Percentiles rank a stretch among this genome's conserved stretches.
Conservation (phyloP, 2,888 invertebrate species). For the Agrenia bidenticulata region DNA sequence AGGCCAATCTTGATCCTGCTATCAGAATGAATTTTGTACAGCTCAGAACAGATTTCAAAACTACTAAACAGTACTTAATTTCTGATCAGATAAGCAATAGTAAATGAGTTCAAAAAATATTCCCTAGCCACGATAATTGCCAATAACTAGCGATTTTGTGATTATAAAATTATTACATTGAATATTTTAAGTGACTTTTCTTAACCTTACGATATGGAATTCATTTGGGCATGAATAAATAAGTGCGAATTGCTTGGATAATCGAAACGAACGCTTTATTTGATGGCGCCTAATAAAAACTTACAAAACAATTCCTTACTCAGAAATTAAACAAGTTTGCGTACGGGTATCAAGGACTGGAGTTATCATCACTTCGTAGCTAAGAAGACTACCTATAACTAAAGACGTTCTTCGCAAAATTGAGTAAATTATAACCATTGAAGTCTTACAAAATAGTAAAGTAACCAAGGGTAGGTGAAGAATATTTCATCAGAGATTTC, state of each 20-base stretch:
- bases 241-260: background rate
- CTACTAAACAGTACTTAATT: slow-evolving; percentile 66
- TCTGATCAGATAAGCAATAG: background rate
- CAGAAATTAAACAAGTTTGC: slow-evolving; percentile 1
- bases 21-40: slow-evolving; percentile 91
- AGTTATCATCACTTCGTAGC: too few species aligned
- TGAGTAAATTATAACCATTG: too few species aligned
- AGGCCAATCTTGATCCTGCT: slow-evolving; percentile 87
- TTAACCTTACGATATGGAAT: too few species aligned
- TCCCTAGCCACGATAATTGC: too few species aligned
- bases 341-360: too few species aligned
- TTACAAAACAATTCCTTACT: slow-evolving; percentile 7
- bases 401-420: too few species aligned
- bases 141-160: background rate
- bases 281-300: slow-evolving; percentile 10
- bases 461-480: too few species aligned
- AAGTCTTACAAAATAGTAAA: too few species aligned
- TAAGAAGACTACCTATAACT: too few species aligned
- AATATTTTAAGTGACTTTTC: too few species aligned
- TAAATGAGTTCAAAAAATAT: slow-evolving; percentile 15
- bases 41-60: slow-evolving; percentile 89
- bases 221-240: background rate
- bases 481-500: too few species aligned
- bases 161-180: background rate
- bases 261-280: slow-evolving; percentile 7